Conservation (phyloP, 2,797 vertebrate genomes). For the Fistularia tabacaria region DNA sequence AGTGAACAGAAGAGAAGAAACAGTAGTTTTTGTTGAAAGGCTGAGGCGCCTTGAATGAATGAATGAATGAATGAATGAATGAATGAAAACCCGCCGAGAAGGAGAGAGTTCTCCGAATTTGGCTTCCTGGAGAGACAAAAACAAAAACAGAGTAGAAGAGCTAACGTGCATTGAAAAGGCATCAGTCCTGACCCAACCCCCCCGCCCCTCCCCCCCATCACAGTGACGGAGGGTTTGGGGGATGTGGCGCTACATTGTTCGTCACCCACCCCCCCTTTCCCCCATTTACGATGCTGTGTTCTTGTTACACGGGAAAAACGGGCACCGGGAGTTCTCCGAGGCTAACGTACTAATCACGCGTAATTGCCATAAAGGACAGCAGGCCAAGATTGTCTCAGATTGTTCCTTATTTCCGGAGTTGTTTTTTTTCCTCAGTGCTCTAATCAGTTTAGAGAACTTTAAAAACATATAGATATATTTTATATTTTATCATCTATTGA, state of each 20-base stretch:
- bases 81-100: background rate
- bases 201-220: constrained; percentile 26
- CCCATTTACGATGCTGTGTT: constrained; percentile 29
- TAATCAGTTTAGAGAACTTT: no score
- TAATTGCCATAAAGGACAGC: no score
- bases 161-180: constrained; percentile 50
- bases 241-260: constrained; percentile 53
- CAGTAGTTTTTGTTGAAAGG: constrained; percentile 2
- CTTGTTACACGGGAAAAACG: background rate
- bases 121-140: constrained; percentile 2
- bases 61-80: no score
- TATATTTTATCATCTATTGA: no score
- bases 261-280: no score
- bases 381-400: no score
- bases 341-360: no score
- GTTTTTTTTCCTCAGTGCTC: no score
- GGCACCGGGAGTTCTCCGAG: no score
- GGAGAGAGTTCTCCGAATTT: no score
- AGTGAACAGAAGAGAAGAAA: constrained; percentile 2
- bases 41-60: constrained; percentile 9
- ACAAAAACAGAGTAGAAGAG: constrained; percentile 19
- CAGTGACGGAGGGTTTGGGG: constrained; percentile 25
- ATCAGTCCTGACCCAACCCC: constrained; percentile 29
- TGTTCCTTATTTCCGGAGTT: no score
- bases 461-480: no score